A percentile compares a stretch with the other conserved stretches of the same genome.
Evolutionary conservation across 1,140 invertebrate species (phyloP).

Genomic region (Papilio dardanus): DNA sequence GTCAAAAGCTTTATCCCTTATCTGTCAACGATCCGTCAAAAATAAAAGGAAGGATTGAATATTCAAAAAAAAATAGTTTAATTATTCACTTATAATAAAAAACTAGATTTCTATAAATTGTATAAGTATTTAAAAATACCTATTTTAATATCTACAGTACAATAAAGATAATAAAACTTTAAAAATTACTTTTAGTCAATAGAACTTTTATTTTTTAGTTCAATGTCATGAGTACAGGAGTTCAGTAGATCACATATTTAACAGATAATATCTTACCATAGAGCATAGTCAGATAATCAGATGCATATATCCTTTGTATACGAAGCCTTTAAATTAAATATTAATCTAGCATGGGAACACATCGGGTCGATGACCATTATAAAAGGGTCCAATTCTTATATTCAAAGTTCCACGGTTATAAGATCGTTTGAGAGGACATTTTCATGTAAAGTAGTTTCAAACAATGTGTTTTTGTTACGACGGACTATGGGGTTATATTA

Average conservation of each 20-base stretch:
- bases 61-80: not conserved
- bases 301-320: slow-evolving; percentile 25
- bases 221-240: slow-evolving; percentile 17
- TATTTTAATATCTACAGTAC: not conserved
- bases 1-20: slow-evolving; percentile 1
- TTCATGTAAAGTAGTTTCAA: slow-evolving; percentile 26
- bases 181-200: not conserved
- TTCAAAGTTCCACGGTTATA: not conserved
- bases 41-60: not conserved
- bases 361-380: slow-evolving; percentile 1
- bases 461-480: not conserved
- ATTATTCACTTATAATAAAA: not conserved
- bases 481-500: not conserved
- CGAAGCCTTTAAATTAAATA: slow-evolving; percentile 26
- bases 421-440: slow-evolving; percentile 10
- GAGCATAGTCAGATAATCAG: not conserved
- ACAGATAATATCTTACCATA: slow-evolving; percentile 28
- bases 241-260: slow-evolving; percentile 27
- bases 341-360: slow-evolving; percentile 32
- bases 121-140: not conserved
- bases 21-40: slow-evolving; percentile 9
- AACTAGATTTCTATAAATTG: not conserved
- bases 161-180: not conserved
- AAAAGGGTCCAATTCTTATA: slow-evolving; percentile 26
- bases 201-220: not conserved